A percentile compares a stretch with the other conserved stretches of the same genome.
phyloP scores from a whole-genome alignment of 1,140 invertebrate genomes.

The Ctenoplectra terminalis region DNA sequence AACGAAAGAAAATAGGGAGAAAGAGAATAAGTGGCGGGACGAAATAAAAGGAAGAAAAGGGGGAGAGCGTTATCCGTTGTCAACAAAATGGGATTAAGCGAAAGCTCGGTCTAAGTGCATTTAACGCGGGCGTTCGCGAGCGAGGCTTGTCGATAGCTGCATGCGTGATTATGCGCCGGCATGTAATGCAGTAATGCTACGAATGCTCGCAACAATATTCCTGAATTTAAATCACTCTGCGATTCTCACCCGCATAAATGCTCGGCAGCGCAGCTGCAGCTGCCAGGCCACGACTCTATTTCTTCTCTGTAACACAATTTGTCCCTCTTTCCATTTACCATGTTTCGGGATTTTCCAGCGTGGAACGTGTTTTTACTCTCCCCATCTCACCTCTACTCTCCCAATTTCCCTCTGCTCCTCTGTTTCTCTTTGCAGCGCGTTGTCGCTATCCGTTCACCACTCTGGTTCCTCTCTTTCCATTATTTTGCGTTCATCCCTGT shows the following conservation, averaged over 20 bases:
- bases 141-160: constrained; percentile 31
- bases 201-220: constrained; percentile 33
- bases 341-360: constrained; percentile 40
- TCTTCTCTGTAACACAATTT: constrained; percentile 48
- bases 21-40: neutral
- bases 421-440: neutral
- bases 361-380: constrained; percentile 25
- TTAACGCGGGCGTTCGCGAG: neutral
- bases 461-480: neutral
- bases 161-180: constrained; percentile 34
- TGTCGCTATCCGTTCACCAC: neutral
- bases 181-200: constrained; percentile 39
- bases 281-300: constrained; percentile 43
- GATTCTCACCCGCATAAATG: constrained; percentile 44
- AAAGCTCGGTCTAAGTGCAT: constrained; percentile 13
- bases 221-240: constrained; percentile 49
- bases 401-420: neutral
- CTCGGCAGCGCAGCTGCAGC: constrained; percentile 25
- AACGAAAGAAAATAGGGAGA: neutral
- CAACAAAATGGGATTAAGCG: constrained; percentile 18
- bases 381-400: no score
- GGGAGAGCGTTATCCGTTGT: neutral
- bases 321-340: constrained; percentile 29
- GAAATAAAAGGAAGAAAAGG: neutral
- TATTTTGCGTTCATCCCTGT: neutral